Base-by-base conservation (phyloP, 2,797 vertebrate genomes). In the Natrix natrix region DNA sequence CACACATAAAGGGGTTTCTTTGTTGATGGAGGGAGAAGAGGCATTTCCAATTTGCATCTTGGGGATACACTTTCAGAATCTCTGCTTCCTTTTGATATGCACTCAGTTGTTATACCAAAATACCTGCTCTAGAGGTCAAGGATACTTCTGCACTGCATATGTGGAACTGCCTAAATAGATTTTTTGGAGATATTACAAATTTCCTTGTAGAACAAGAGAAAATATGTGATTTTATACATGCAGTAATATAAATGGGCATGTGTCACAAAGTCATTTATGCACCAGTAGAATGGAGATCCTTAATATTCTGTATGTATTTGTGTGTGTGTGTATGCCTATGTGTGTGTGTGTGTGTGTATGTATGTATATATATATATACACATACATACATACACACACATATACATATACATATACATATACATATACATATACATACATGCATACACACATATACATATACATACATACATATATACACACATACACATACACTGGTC, bases 31-130 rank as follows among this genome's bases (percentile, higher is more conserved):
- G 90, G 43, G 94, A 92, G 95, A 95, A 94, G 95, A 96, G 94
- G 74, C 87, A 0, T 97, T 97, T 97, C 95, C 96, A 97, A 96
- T 97, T 97, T 97, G 96, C 96, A 96, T 95, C 94, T 97, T 95
- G 93, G 94, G 86, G 89, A 94, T 55, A 54, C 20, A 13, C 89
- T 94, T 97, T 96, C 95, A 94, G 96, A 97, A 97, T 92, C 90
- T 32, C 88, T 93, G 88, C 0, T 0, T 92, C 96, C 92, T 92
- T 96, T 96, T 97, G 95, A 95, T 95, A 92, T 83, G 17, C 69
- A 6, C 92, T 96, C 86, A 92, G 94, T 95, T 93, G 63, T 89
- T 95, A 94, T 94, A 96, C 92, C 91, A 91, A 95, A 94, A 94
- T 92, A 93, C 91, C 94, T 95, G 95, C 95, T 92, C 93, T 92